Evolutionary conservation across 2,888 invertebrate genomes (phyloP), one percentile per base, ranked within the genome.

Genomic region (Odontomyia ornata): DNA sequence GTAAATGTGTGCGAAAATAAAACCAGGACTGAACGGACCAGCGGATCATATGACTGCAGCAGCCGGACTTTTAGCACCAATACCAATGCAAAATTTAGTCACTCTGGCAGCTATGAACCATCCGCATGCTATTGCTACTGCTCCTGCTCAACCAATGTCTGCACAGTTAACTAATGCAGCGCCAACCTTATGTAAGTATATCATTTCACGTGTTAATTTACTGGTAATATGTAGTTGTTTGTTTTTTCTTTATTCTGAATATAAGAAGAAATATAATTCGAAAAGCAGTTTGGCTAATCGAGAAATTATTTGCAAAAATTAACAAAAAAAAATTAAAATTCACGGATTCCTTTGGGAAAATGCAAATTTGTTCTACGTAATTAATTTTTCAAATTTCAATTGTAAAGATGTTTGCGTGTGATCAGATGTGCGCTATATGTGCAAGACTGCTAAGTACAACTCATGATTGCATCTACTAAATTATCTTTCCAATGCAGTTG

Each of bases 81-180:
- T 96, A 88, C 93, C 94, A 83, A 93, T 96, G 89, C 96, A 96
- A 90, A 96, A 96, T 88, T 88, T 97, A 85, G 95, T 96, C 83
- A 95, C 96, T 76, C 88, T 95, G 81, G 94, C 95, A 76, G 82
- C 84, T 85, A 82, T 87, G 78, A 78, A 77, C 57, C 79, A 77
- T 75, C 75, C 73, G 71, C 80, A 83, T 84, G 64, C 46, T 28
- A 64, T 75, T n/a, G 36, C 65, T n/a, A 46, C 76, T 11, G 76
- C 36, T 47, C 76, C 76, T 21, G 71, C 76, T 23, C 81, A 80
- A 77, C 82, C 82, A 76, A 81, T 81, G 75, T 79, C 81, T 79
- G 82, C 79, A 79, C 82, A 80, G 79, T 80, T 82, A 81, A 82
- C 83, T 78, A 82, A 82, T 80, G 84, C 88, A 78, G 80, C 82